A percentile compares a stretch with the other conserved stretches of the same genome.
Conservation (phyloP, 2,113 vertebrate genomes). For the Vidua chalybeata region DNA sequence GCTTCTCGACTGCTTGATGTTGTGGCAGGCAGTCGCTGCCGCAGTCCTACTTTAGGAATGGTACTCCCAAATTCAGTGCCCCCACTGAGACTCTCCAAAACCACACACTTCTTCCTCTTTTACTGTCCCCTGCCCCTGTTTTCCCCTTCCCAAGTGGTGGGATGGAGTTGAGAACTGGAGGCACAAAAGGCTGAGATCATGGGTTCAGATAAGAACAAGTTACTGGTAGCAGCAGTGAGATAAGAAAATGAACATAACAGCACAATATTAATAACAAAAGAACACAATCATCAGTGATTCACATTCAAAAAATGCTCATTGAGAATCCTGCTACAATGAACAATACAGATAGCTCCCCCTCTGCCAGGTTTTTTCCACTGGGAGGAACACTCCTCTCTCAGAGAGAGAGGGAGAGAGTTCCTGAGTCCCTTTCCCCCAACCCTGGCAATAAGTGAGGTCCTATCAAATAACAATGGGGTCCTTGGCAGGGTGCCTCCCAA, state of each 20-base stretch:
- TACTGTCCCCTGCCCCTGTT: too few species aligned
- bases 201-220: background rate
- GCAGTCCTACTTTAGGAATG: background rate
- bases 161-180: background rate
- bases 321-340: background rate
- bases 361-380: too few species aligned
- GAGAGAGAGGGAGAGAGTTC: background rate
- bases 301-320: background rate
- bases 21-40: too few species aligned
- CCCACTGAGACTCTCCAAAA: background rate
- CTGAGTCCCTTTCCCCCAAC: background rate
- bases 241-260: background rate
- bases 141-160: background rate
- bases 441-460: background rate
- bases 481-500: background rate
- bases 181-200: background rate
- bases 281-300: background rate
- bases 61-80: background rate
- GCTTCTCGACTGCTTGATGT: too few species aligned
- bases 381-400: background rate
- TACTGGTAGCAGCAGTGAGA: background rate
- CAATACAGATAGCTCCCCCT: background rate
- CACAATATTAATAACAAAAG: background rate
- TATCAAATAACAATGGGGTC: background rate
- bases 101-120: background rate